Conservation (phyloP, 2,888 invertebrate genomes). For the Chironomus riparius region DNA sequence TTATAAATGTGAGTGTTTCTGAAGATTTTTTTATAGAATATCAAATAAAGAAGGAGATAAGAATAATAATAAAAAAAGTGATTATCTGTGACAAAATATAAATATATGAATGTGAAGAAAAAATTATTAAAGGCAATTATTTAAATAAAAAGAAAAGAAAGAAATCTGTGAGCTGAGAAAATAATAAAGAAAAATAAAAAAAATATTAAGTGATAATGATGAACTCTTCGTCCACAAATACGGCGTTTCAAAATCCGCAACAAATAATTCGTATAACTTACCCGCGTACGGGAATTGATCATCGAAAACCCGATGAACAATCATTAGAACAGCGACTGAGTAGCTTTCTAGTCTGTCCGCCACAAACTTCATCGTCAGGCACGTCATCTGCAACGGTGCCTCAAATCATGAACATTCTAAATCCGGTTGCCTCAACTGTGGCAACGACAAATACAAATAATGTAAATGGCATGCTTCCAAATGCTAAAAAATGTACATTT, state of each 20-base stretch:
- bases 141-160: not conserved
- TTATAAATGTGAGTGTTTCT: no score
- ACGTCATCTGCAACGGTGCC: conserved; percentile 21
- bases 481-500: conserved; percentile 24
- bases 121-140: not conserved
- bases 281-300: conserved; percentile 14
- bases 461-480: not conserved
- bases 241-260: conserved; percentile 15
- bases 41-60: not conserved
- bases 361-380: not conserved
- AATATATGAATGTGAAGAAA: not conserved
- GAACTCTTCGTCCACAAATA: conserved; percentile 8
- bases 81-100: not conserved
- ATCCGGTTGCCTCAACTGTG: conserved; percentile 7
- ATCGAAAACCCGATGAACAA: conserved; percentile 14
- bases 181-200: not conserved
- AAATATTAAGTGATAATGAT: conserved; percentile 14
- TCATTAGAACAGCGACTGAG: not conserved
- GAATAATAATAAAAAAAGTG: not conserved
- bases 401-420: conserved; percentile 23
- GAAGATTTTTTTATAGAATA: not conserved
- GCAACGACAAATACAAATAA: not conserved
- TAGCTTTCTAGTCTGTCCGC: not conserved
- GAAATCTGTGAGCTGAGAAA: not conserved
- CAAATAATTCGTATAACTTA: conserved; percentile 23